Conservation (phyloP, 53 echinoderm and acorn worm genomes). For the Stichopus horrens region DNA sequence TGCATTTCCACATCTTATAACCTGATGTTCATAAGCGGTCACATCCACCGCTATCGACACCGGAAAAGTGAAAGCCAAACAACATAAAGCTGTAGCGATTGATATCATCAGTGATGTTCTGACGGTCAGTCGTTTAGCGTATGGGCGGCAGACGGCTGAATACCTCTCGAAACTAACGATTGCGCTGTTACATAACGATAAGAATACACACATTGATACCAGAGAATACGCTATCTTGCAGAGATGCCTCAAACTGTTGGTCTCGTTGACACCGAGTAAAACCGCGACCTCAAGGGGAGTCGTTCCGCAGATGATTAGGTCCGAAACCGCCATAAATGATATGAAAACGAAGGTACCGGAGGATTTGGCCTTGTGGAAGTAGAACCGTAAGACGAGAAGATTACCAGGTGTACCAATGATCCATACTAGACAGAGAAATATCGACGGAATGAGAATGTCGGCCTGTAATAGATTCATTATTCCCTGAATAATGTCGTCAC, state of each 20-base stretch:
- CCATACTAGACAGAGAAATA: neutral
- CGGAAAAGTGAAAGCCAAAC: neutral
- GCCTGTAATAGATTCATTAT: neutral
- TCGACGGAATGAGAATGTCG: neutral
- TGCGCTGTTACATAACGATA: neutral
- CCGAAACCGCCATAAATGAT: constrained; percentile 23
- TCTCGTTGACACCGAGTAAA: neutral
- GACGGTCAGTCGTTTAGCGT: neutral
- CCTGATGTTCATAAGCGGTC: neutral
- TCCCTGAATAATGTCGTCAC: too few relatives aligned
- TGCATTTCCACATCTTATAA: neutral
- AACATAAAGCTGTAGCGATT: neutral
- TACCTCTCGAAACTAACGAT: constrained; percentile 19
- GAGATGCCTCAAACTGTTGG: neutral
- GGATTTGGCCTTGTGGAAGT: neutral
- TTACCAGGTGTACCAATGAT: constrained; percentile 29
- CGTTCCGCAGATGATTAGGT: constrained; percentile 17
- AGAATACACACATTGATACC: neutral
- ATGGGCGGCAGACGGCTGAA: constrained; percentile 12
- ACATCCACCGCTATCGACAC: neutral
- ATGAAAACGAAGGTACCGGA: constrained; percentile 21
- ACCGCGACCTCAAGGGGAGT: neutral
- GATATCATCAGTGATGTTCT: constrained; percentile 3
- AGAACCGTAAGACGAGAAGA: constrained; percentile 7
- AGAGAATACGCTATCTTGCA: neutral